Conservation (phyloP, 2,797 vertebrate species). For the Craterocephalus amniculus region DNA sequence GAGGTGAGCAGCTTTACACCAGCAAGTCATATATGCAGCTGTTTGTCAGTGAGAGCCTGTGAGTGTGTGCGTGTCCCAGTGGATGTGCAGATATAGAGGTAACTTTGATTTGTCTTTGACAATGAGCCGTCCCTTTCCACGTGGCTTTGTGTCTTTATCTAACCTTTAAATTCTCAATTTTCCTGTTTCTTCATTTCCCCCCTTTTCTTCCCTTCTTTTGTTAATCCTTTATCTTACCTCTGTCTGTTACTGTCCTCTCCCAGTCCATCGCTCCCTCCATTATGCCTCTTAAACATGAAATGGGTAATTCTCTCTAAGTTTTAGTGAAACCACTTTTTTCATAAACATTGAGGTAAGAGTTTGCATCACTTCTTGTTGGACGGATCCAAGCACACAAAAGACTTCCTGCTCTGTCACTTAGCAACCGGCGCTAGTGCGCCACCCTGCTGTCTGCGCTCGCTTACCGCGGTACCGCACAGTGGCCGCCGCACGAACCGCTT, state of each 20-base stretch:
- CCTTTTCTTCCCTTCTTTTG: background rate
- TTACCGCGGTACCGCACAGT: too few relatives aligned
- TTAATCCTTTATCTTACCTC: background rate
- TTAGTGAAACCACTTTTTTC: constrained; percentile 1
- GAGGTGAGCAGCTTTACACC: constrained; percentile 23
- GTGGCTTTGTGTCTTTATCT: constrained; percentile 1
- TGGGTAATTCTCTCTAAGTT: background rate
- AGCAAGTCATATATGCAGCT: constrained; percentile 37
- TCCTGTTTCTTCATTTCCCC: background rate
- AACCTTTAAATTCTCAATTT: background rate
- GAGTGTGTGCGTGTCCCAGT: constrained; percentile 9
- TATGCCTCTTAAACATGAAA: too few relatives aligned
- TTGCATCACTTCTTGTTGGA: too few relatives aligned
- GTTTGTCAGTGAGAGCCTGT: constrained; percentile 8
- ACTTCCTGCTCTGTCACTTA: too few relatives aligned
- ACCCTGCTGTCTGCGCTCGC: too few relatives aligned
- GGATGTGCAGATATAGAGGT: constrained; percentile 28
- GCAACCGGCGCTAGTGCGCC: too few relatives aligned
- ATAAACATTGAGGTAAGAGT: background rate
- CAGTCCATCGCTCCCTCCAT: background rate
- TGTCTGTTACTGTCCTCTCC: constrained; percentile 1
- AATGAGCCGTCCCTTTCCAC: background rate
- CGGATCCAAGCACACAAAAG: too few relatives aligned
- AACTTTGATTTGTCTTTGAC: constrained; percentile 63
- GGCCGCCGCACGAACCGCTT: too few relatives aligned